Evolutionary conservation across 2,888 invertebrate genomes (phyloP).

Genomic region (Cheilosia vernalis): DNA sequence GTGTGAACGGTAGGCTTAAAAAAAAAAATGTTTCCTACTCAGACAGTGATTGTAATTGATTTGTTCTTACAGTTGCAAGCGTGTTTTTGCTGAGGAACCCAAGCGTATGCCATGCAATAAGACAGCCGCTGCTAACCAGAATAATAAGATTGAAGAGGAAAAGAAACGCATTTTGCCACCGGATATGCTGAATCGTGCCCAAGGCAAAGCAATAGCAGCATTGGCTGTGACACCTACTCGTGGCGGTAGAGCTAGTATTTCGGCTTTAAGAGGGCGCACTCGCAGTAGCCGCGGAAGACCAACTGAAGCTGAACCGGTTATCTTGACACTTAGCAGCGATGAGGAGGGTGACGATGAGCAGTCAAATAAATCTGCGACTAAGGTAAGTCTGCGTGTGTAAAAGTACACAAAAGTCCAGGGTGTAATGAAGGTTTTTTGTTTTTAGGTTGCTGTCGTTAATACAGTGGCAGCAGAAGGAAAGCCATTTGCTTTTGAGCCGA

Average conservation of each 20-base stretch:
- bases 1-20: slow-evolving; percentile 86
- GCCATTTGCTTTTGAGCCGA: slow-evolving; percentile 80
- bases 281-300: slow-evolving; percentile 83
- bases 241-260: slow-evolving; percentile 75
- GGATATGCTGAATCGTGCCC: slow-evolving; percentile 72
- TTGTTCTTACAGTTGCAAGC: slow-evolving; percentile 85
- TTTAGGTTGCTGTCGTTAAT: slow-evolving; percentile 71
- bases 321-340: slow-evolving; percentile 88
- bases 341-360: slow-evolving; percentile 85
- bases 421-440: background rate
- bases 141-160: slow-evolving; percentile 77
- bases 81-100: slow-evolving; percentile 89
- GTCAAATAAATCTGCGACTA: slow-evolving; percentile 77
- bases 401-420: too few relatives aligned
- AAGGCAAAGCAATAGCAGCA: slow-evolving; percentile 64
- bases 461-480: slow-evolving; percentile 73
- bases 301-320: slow-evolving; percentile 87
- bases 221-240: slow-evolving; percentile 75
- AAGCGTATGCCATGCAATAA: slow-evolving; percentile 84
- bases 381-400: slow-evolving; percentile 75
- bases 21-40: background rate
- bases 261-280: slow-evolving; percentile 81
- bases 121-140: slow-evolving; percentile 27
- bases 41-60: background rate
- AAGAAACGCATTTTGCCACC: slow-evolving; percentile 73